Conservation (phyloP, 2,113 vertebrate species). For the Hemichromis elongatus region DNA sequence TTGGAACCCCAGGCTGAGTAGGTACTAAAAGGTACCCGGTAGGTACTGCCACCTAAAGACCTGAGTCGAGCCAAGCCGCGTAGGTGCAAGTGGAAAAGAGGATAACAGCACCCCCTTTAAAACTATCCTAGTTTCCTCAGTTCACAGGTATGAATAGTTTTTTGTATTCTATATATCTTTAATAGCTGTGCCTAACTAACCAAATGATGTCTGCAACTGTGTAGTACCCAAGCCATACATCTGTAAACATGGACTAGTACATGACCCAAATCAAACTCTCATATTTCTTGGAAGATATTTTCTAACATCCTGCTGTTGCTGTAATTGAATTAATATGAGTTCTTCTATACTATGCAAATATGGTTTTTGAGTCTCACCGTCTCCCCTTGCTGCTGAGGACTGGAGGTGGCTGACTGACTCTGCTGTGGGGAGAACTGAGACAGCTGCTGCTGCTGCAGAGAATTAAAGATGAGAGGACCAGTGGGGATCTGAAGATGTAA, state of each 20-base stretch:
- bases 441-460: slow-evolving; percentile 82
- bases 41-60: not conserved
- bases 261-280: not conserved
- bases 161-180: not conserved
- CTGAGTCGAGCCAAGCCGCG: not conserved
- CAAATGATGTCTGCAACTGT: not conserved
- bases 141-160: not conserved
- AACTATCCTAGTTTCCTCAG: not conserved
- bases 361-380: slow-evolving; percentile 65
- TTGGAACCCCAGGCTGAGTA: not conserved
- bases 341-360: not conserved
- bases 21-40: not conserved
- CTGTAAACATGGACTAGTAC: not conserved
- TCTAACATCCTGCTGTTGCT: not conserved
- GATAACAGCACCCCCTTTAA: not conserved
- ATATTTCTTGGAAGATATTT: not conserved
- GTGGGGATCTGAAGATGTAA: slow-evolving; percentile 75
- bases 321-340: not conserved
- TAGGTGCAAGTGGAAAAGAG: not conserved
- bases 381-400: slow-evolving; percentile 81
- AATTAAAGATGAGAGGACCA: slow-evolving; percentile 85
- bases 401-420: slow-evolving; percentile 78
- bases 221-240: not conserved
- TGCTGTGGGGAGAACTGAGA: slow-evolving; percentile 81
- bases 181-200: not conserved